Conservation (phyloP, 2,888 invertebrate species). For the Chalcis sispes region DNA sequence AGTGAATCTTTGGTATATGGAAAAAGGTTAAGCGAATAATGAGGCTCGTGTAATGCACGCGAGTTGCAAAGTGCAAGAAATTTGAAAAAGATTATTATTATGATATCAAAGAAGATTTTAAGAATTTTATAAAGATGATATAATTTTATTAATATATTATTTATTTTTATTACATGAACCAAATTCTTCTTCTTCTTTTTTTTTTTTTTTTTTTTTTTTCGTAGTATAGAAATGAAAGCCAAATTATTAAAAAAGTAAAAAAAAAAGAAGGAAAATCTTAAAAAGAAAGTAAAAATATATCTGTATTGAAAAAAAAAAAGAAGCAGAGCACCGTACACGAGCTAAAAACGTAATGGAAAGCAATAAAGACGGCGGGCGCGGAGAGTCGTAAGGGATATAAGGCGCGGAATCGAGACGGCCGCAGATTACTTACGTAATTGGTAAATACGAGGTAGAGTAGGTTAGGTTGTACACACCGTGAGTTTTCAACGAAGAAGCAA, state of each 20-base stretch:
- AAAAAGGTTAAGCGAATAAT: slow-evolving; percentile 10
- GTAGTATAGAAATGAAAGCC: no score
- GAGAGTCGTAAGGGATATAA: slow-evolving; percentile 55
- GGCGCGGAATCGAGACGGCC: slow-evolving; percentile 61
- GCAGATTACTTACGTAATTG: slow-evolving; percentile 76
- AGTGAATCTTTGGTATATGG: not conserved
- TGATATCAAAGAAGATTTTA: no score
- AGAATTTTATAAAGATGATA: no score
- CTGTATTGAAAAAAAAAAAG: no score
- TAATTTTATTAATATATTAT: no score
- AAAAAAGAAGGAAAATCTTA: not conserved
- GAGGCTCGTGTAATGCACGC: not conserved
- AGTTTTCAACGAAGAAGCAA: slow-evolving; percentile 62
- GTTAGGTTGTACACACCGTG: slow-evolving; percentile 62
- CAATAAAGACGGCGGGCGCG: slow-evolving; percentile 69
- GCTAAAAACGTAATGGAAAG: slow-evolving; percentile 54
- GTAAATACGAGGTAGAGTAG: slow-evolving; percentile 76
- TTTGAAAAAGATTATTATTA: no score
- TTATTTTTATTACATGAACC: no score
- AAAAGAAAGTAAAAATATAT: not conserved
- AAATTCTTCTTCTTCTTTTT: no score
- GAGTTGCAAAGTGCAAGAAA: no score
- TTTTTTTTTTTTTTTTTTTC: no score
- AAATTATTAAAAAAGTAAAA: not conserved
- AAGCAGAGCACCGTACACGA: no score